Evolutionary conservation across 2,888 invertebrate genomes (phyloP), one percentile per base, ranked within the genome.

Genomic region (Diplazon laetatorius): DNA sequence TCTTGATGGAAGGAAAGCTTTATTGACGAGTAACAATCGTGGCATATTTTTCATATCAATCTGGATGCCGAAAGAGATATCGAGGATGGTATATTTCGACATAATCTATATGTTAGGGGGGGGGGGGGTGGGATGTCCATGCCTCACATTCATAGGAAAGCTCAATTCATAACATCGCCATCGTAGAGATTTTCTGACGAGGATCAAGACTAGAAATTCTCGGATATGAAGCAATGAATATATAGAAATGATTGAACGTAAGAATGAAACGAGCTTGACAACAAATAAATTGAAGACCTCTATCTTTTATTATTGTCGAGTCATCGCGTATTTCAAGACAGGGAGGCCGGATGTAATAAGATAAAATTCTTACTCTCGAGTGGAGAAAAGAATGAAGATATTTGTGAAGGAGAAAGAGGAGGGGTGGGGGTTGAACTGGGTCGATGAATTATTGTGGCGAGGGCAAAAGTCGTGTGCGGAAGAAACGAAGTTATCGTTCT

Each of bases 361-460:
- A 76, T 52, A 35, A 16, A 10, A 3, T 6, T 16, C 10, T 57
- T 18, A 18, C 18, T 57, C 46, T 46, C 25, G 50, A 57, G 62
- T 30, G 39, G 46, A 70, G 14, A 35, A 20, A 37, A 18, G 66
- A 44, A 44, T 37, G 65, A 73, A 68, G 30, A 30, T 30, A 30
- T 30, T 6, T 2, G 4, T 2, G 6, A 6, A 2, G 30, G 30
- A 30, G 30, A 5, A 5, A 30, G 30, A 30, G 25, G 55, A 42
- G 44, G 57, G 30, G 44, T 37, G 62, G 42, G n/a, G 22, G 12
- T 60, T 46, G 74, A 80, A 76, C 59, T 62, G 62, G 80, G 78
- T 81, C 76, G 73, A 81, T 81, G 78, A 81, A 71, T 79, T 76
- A 79, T 80, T 74, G 78, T 55, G 39, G 25, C 63, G 50, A 62